Evolutionary conservation across 2,888 invertebrate species (phyloP), one percentile per base, ranked within the genome.

Genomic region (Dorcus parallelipipedus): DNA sequence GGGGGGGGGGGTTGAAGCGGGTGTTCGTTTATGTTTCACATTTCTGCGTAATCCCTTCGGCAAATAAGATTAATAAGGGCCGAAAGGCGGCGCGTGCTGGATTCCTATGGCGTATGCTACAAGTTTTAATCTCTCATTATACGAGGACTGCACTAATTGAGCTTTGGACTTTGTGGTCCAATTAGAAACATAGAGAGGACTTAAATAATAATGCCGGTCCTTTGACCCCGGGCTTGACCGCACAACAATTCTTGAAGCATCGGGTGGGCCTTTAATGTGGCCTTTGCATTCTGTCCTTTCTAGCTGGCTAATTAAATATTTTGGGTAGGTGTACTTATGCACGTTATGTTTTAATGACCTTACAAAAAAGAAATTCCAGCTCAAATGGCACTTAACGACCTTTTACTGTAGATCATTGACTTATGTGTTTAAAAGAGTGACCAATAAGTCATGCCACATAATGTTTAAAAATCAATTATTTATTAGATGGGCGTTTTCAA

Each of bases 181-280:
- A 66, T 66, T 64, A 63, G 63, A 63, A 63, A 63, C 54, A 59
- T 56, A 60, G 60, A 53, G 47, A 40, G 52, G 54, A 53, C 60
- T 64, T 64, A 64, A 64, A 66, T 66, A 66, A 66, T 64, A 66
- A 66, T 63, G 60, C 60, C 61, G 56, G 61, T 64, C 62, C 66
- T 63, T 62, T 66, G 63, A 63, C 64, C 59, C 56, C 55, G 59
- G 20, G 62, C 59, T 63, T 63, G 64, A 64, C 64, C 66, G 61
- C 63, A 52, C 57, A 61, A 62, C 64, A 64, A 63, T 66, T 60
- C 59, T 64, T 65, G 65, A 58, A 52, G 56, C 61, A 64, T 62
- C 58, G 61, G 61, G 60, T 56, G 60, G 63, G 57, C 64, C 62
- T 62, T 65, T 65, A 59, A 62, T 62, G 63, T 62, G 62, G 61